Percentiles rank a stretch among this genome's conserved stretches.
These are phyloP conservation scores for Calliscelio sp. DNA, from an alignment of 2,888 invertebrate species.

Conservation along the genomic window DNA sequence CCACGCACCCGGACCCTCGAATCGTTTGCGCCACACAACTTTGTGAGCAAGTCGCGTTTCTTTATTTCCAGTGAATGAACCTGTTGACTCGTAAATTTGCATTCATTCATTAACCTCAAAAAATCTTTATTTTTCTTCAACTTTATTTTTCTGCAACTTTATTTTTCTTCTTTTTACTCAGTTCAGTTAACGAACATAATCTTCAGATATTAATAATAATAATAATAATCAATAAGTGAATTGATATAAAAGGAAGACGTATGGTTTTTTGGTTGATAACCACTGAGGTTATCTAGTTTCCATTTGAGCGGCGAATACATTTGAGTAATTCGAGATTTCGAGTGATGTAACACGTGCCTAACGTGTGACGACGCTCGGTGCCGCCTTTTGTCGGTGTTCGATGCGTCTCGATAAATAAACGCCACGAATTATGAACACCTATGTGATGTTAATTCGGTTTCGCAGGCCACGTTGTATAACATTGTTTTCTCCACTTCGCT, in stretches of 20 bases:
- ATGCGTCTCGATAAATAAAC: slow-evolving; percentile 68
- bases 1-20: slow-evolving; percentile 66
- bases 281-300: slow-evolving; percentile 71
- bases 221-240: background rate
- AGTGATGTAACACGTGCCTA: slow-evolving; percentile 71
- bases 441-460: slow-evolving; percentile 55
- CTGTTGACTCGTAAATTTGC: slow-evolving; percentile 52
- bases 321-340: slow-evolving; percentile 72
- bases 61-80: slow-evolving; percentile 66
- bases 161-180: background rate
- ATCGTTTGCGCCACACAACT: slow-evolving; percentile 43
- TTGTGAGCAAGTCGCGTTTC: slow-evolving; percentile 56
- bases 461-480: slow-evolving; percentile 55
- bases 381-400: slow-evolving; percentile 67
- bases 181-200: background rate
- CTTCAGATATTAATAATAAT: no score
- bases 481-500: slow-evolving; percentile 51
- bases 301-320: slow-evolving; percentile 65
- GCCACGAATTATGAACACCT: slow-evolving; percentile 67
- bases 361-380: slow-evolving; percentile 62
- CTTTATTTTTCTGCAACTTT: background rate
- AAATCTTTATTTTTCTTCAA: background rate
- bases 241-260: no score
- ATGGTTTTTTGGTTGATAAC: slow-evolving; percentile 25
- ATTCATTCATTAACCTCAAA: slow-evolving; percentile 55